Evolutionary conservation across 2,888 invertebrate genomes (phyloP), one percentile per base, ranked within the genome.

Genomic region (Drosophila neotestacea): DNA sequence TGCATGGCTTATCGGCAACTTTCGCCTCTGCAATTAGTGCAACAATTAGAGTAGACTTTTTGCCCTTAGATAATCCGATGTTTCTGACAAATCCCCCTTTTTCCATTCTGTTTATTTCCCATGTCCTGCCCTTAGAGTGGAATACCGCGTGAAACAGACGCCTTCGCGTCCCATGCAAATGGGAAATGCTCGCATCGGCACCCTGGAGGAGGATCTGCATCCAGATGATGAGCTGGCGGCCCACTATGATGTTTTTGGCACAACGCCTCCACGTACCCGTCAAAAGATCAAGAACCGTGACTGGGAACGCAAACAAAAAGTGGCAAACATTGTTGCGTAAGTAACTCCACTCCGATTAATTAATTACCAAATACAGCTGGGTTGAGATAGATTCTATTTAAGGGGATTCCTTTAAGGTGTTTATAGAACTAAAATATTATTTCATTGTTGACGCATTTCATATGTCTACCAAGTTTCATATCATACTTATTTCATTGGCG

Each of bases 201-300:
- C 73, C 6, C 55, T 87, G 16, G 91, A 91, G 28, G 92, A 92
- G 34, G 92, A 92, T 13, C 42, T 86, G 66, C 88, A 90, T 68
- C 87, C 91, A 10, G 92, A 92, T 50, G 93, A 94, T 65, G 93
- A 93, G 70, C 93, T 93, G 54, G 91, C 91, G 16, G 91, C 92
- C 59, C 92, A 93, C 70, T 94, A 93, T 84, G 96, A 96, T 85
- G 94, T 95, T 73, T 95, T 95, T 78, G 95, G 96, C 58, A 95
- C 94, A 89, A 96, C 96, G 47, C 96, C 96, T n/a, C 96, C 96
- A 0, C 94, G 96, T 75, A 95, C 96, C 54, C 94, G 96, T 85
- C 94, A 95, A 84, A 94, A 95, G 87, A 94, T 94, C 77, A 95
- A 95, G 90, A 94, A 94, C 61, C 91, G 93, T 2, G 92, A 92